phyloP scores from a whole-genome alignment of 2,888 invertebrate species.

The Eupithecia inturbata region DNA sequence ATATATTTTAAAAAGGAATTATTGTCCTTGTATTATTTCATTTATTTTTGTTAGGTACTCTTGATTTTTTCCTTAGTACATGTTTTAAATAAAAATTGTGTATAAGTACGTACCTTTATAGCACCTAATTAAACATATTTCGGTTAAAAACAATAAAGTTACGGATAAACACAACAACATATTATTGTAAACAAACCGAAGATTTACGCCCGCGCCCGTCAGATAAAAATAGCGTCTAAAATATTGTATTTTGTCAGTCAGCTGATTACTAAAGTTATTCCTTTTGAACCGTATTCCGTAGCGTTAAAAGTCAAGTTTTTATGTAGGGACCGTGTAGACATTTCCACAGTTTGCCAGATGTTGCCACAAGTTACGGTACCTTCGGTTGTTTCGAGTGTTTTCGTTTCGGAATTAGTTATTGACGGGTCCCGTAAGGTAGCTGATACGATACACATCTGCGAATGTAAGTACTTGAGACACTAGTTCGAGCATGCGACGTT shows the following conservation, averaged over 20 bases:
- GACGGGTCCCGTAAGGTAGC: slow-evolving; percentile 32
- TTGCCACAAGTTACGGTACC: slow-evolving; percentile 43
- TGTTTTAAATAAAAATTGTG: not conserved
- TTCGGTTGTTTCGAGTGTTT: slow-evolving; percentile 40
- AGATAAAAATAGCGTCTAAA: slow-evolving; percentile 52
- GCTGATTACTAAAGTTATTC: slow-evolving; percentile 14
- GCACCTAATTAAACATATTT: slow-evolving; percentile 27
- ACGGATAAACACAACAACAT: slow-evolving; percentile 36
- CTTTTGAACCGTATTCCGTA: slow-evolving; percentile 18
- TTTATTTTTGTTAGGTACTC: too few species aligned
- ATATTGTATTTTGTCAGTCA: slow-evolving; percentile 33
- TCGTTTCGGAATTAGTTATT: slow-evolving; percentile 38
- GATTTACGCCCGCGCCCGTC: slow-evolving; percentile 51
- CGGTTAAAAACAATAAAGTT: slow-evolving; percentile 29
- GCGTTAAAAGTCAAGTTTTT: slow-evolving; percentile 19
- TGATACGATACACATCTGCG: slow-evolving; percentile 38
- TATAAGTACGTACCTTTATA: slow-evolving; percentile 24
- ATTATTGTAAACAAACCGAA: slow-evolving; percentile 50
- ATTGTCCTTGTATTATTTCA: too few species aligned
- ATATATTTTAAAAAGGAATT: too few species aligned
- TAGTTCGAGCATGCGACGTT: slow-evolving; percentile 6
- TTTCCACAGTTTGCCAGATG: slow-evolving; percentile 42
- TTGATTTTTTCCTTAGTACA: not conserved
- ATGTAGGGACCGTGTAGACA: slow-evolving; percentile 15
- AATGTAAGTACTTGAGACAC: slow-evolving; percentile 18